These are phyloP conservation scores for Dissostichus mawsoni DNA, from an alignment of 2,113 vertebrate genomes.

Conservation along the genomic window DNA sequence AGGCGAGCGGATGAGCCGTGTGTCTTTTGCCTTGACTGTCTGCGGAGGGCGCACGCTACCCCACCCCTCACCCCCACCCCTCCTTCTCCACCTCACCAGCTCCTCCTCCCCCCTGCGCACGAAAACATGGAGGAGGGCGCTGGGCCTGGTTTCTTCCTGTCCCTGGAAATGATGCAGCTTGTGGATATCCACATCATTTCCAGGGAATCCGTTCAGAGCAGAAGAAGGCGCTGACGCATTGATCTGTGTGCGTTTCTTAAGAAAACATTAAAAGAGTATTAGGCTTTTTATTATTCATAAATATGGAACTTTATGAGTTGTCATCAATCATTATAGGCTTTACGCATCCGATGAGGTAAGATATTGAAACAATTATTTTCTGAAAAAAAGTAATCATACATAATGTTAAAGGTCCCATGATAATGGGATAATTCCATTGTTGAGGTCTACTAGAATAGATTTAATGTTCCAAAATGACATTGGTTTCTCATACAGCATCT, in stretches of 20 bases:
- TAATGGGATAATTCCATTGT: too few species aligned
- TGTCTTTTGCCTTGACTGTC: slow-evolving; percentile 77
- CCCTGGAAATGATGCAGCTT: slow-evolving; percentile 21
- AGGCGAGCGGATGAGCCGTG: slow-evolving; percentile 87
- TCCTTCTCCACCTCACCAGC: background rate
- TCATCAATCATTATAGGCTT: background rate
- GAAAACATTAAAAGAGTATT: background rate
- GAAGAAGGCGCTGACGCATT: too few species aligned
- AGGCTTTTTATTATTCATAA: too few species aligned
- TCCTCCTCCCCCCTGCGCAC: background rate
- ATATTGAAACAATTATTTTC: too few species aligned
- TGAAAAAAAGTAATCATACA: background rate
- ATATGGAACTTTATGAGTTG: background rate
- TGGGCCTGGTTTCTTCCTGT: slow-evolving; percentile 6
- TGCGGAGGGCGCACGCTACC: slow-evolving; percentile 59
- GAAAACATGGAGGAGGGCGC: slow-evolving; percentile 46
- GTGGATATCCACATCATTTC: background rate
- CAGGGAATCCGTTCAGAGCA: background rate
- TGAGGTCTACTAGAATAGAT: too few species aligned
- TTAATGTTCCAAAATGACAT: too few species aligned
- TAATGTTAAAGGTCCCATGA: background rate
- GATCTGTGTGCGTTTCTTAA: background rate
- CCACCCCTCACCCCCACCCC: background rate
- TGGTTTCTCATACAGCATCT: too few species aligned
- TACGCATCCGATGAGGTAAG: background rate